Percentiles rank a stretch among this genome's conserved stretches.
These are phyloP conservation scores for Myopa tessellatipennis DNA, from an alignment of 2,888 invertebrate genomes.

Conservation along the genomic window DNA sequence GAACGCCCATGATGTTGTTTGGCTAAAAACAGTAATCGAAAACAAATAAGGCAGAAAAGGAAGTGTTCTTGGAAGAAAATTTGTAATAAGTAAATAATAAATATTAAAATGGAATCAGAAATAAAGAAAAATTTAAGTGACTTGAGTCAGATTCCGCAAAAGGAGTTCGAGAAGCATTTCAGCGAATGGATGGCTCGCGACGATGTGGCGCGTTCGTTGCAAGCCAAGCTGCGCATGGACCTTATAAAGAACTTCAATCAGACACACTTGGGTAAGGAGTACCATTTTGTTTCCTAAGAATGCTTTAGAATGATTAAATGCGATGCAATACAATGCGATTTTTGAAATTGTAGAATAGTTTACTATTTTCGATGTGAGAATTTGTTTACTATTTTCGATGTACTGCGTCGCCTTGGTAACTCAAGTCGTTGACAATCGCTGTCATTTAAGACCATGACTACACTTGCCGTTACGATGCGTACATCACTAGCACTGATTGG, in stretches of 20 bases:
- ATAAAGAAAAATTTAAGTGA: conserved; percentile 56
- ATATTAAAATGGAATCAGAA: conserved; percentile 42
- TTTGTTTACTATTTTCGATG: neutral
- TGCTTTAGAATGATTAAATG: neutral
- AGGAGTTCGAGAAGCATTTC: conserved; percentile 64
- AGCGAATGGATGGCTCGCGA: conserved; percentile 64
- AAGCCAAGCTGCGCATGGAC: conserved; percentile 63
- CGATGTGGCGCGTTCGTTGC: conserved; percentile 61
- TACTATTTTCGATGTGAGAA: no score
- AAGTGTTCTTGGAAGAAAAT: neutral
- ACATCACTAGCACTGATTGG: no score
- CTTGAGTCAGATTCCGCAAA: conserved; percentile 60
- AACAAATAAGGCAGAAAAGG: neutral
- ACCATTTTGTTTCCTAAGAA: neutral
- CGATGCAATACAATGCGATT: no score
- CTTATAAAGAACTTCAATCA: conserved; percentile 63
- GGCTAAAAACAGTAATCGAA: neutral
- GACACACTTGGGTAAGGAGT: conserved; percentile 61
- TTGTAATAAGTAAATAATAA: neutral
- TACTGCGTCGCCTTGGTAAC: conserved; percentile 8
- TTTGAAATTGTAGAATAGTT: neutral
- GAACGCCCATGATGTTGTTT: neutral
- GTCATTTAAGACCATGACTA: no score
- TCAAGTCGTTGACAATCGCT: no score
- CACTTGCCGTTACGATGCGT: no score